Percentiles rank a stretch among this genome's conserved stretches.
phyloP scores from a whole-genome alignment of 2,113 vertebrate species.

The Hymenochirus boettgeri region DNA sequence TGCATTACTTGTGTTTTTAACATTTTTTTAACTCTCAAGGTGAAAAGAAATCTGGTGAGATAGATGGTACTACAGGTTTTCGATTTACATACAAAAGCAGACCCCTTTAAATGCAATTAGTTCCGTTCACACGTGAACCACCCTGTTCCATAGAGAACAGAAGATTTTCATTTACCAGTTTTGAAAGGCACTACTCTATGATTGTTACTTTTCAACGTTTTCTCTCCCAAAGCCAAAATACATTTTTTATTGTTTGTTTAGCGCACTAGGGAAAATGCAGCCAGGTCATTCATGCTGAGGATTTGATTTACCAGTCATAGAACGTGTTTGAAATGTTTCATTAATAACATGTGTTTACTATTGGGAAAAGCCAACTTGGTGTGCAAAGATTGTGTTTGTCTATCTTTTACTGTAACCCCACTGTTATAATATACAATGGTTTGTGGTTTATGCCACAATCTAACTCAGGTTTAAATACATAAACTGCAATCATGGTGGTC shows the following conservation, averaged over 20 bases:
- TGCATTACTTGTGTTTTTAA: no score
- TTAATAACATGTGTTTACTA: constrained; percentile 79
- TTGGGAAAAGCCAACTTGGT: constrained; percentile 64
- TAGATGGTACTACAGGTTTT: no score
- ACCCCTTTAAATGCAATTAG: no score
- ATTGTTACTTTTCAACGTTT: constrained; percentile 41
- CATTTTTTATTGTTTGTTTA: constrained; percentile 59
- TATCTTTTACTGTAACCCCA: constrained; percentile 70
- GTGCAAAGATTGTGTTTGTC: constrained; percentile 72
- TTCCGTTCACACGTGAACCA: constrained; percentile 7
- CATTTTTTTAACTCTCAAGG: no score
- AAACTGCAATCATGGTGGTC: constrained; percentile 76
- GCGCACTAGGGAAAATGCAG: constrained; percentile 54
- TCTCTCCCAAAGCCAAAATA: constrained; percentile 48
- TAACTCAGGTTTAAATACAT: constrained; percentile 75
- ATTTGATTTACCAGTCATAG: constrained; percentile 51
- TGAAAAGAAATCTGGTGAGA: no score
- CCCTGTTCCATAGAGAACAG: constrained; percentile 13
- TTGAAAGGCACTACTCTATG: constrained; percentile 32
- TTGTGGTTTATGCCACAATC: constrained; percentile 76
- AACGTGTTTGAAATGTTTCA: constrained; percentile 64
- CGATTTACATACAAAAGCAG: no score
- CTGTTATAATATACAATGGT: constrained; percentile 74
- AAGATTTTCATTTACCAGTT: constrained; percentile 26
- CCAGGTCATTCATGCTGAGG: constrained; percentile 59